Conservation (phyloP, 2,888 invertebrate species). For the Salpingus planirostris region DNA sequence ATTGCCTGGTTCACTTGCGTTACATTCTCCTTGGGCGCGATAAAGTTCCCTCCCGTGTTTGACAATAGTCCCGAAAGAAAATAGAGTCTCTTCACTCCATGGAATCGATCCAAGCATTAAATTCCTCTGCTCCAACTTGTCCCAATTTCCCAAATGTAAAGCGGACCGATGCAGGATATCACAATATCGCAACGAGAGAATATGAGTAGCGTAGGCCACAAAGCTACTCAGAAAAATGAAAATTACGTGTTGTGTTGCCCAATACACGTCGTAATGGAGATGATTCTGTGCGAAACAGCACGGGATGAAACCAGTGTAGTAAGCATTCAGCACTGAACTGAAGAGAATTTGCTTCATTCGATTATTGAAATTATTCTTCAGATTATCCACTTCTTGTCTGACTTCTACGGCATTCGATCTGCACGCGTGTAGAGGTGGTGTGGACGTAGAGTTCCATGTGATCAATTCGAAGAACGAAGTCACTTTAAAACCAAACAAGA, state of each 20-base stretch:
- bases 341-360: constrained; percentile 78
- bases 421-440: constrained; percentile 67
- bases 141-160: constrained; percentile 78
- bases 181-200: constrained; percentile 59
- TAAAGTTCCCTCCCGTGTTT: constrained; percentile 65
- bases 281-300: constrained; percentile 71
- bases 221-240: constrained; percentile 81
- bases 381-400: constrained; percentile 74
- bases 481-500: constrained; percentile 72
- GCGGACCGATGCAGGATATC: constrained; percentile 87
- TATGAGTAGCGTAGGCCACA: constrained; percentile 65
- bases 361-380: constrained; percentile 82
- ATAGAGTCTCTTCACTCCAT: constrained; percentile 56
- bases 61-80: constrained; percentile 67
- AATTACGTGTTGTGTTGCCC: constrained; percentile 58
- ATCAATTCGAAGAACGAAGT: constrained; percentile 66
- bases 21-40: constrained; percentile 67
- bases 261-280: background rate
- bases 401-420: constrained; percentile 61
- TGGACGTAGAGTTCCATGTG: constrained; percentile 27
- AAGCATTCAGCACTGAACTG: constrained; percentile 73
- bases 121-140: constrained; percentile 41
- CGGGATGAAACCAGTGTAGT: constrained; percentile 83
- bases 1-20: constrained; percentile 83
- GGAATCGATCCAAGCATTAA: constrained; percentile 31